phyloP scores from a whole-genome alignment of 2,113 vertebrate species.

The Prionailurus bengalensis region DNA sequence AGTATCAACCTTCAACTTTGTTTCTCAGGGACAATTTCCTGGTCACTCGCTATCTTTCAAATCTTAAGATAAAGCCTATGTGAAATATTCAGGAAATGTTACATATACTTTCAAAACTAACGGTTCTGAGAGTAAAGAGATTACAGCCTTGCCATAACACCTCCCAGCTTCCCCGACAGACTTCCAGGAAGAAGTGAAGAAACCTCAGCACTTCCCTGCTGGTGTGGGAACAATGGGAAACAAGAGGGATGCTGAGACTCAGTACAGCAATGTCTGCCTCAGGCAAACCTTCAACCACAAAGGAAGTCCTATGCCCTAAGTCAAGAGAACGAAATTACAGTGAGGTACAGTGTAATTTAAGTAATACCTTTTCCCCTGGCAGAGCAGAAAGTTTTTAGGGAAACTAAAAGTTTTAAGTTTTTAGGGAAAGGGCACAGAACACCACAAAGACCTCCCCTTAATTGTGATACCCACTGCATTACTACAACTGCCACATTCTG shows the following conservation, averaged over 20 bases:
- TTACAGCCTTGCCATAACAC: slow-evolving; percentile 37
- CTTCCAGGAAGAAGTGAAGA: slow-evolving; percentile 72
- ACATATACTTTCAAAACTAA: slow-evolving; percentile 82
- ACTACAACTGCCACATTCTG: slow-evolving; percentile 69
- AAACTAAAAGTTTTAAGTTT: neutral
- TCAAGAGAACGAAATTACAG: neutral
- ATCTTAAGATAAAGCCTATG: slow-evolving; percentile 70
- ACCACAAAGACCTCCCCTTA: neutral
- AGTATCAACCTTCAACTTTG: neutral
- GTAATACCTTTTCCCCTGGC: neutral
- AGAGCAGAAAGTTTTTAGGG: neutral
- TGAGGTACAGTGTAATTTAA: neutral
- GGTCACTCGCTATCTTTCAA: slow-evolving; percentile 49
- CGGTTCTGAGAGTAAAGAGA: slow-evolving; percentile 64
- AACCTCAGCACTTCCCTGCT: slow-evolving; percentile 40
- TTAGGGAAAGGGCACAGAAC: neutral
- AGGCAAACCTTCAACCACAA: neutral
- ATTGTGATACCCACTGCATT: neutral
- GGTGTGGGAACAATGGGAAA: neutral
- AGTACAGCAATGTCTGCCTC: neutral
- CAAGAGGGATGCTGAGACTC: neutral
- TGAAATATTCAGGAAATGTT: slow-evolving; percentile 80
- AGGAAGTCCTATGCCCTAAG: neutral
- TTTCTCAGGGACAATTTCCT: slow-evolving; percentile 64
- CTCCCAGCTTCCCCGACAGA: slow-evolving; percentile 60